Evolutionary conservation across 1,140 invertebrate genomes (phyloP).

Genomic region (Bombus sibiricus): DNA sequence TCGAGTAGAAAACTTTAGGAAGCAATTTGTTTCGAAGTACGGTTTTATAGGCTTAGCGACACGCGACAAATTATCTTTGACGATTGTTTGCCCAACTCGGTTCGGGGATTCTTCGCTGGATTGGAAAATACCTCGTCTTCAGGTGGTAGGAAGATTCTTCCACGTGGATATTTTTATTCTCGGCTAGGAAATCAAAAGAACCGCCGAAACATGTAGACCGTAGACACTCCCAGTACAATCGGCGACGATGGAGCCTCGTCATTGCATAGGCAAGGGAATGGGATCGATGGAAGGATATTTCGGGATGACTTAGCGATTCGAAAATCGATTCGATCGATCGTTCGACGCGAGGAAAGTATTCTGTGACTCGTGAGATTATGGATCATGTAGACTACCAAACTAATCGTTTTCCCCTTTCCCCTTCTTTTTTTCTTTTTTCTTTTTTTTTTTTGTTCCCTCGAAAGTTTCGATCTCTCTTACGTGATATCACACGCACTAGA

Average conservation of each 20-base stretch:
- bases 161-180: neutral
- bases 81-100: neutral
- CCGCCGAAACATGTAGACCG: constrained; percentile 53
- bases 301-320: constrained; percentile 67
- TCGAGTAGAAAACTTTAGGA: constrained; percentile 42
- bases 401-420: neutral
- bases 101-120: neutral
- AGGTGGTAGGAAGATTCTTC: neutral
- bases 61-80: neutral
- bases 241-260: constrained; percentile 62
- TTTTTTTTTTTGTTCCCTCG: neutral
- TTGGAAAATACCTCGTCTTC: neutral
- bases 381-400: neutral
- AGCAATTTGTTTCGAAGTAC: constrained; percentile 4
- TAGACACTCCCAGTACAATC: constrained; percentile 44
- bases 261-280: constrained; percentile 35
- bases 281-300: constrained; percentile 20
- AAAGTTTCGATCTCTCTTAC: neutral
- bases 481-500: neutral
- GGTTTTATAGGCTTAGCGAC: neutral
- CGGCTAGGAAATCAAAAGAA: constrained; percentile 58
- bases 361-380: constrained; percentile 34
- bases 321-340: constrained; percentile 50
- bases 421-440: neutral
- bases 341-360: constrained; percentile 6